Evolutionary conservation across 23 tunicate genomes (phyloP), one percentile per base, ranked within the genome.

Genomic region (Trididemnum miniatum): DNA sequence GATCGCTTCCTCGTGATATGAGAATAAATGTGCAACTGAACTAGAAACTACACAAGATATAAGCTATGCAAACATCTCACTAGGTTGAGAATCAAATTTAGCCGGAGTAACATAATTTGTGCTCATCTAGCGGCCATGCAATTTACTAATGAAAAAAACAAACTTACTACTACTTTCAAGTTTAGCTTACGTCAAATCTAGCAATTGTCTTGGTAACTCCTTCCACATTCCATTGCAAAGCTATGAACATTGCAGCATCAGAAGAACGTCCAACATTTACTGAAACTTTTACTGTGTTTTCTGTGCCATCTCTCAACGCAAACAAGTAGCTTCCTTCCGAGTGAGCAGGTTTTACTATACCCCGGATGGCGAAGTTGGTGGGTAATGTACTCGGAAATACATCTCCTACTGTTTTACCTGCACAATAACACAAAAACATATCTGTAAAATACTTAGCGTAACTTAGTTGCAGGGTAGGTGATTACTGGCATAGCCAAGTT

Each of bases 331-430:
- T 59, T 20, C 79, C 79, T 24, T 74, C 32, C 20, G 7, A 2
- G 59, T 38, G 37, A 4, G 9, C 25, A 5, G 79, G 79, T 28
- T 37, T 74, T 18, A 74, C 32, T 2, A 28, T 23, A 2, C 35
- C 33, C 38, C 79, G 30, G 9, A 74, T 74, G 59, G 79, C 60
- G 28, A 74, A 74, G n/a, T 74, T 32, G 24, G 12, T 39, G 2
- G 79, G 79, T 25, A 74, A 28, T 20, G 24, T 38, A 2, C 29
- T 49, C 5, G 79, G 79, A 12, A 74, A 49, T 7, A 1, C 2
- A 32, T 32, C 79, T 9, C 33, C 62, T 2, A 49, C 79, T 9
- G 79, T 9, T 18, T 35, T 35, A 71, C 37, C 76, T 71, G 39
- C 5, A 71, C 28, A 22, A n/a, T n/a, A n/a, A n/a, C n/a, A n/a